Conservation (phyloP, 2,888 invertebrate genomes). For the Lapara coniferarum region DNA sequence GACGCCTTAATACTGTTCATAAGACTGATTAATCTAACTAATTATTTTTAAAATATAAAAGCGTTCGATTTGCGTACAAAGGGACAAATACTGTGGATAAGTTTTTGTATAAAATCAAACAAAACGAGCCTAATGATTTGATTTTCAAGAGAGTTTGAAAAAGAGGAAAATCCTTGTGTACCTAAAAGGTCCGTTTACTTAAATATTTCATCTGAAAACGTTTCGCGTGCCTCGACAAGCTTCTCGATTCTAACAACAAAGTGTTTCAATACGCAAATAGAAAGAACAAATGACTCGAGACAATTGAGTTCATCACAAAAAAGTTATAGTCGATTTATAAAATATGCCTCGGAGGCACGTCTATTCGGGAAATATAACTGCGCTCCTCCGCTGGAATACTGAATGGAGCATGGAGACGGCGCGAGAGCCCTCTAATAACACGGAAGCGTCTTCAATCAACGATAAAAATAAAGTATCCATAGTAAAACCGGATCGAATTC, state of each 20-base stretch:
- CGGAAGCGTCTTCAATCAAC: conserved; percentile 73
- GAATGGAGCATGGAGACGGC: conserved; percentile 25
- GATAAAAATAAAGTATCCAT: conserved; percentile 75
- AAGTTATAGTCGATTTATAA: conserved; percentile 64
- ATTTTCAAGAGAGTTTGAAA: conserved; percentile 9
- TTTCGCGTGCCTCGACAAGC: conserved; percentile 27
- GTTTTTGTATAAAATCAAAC: conserved; percentile 17
- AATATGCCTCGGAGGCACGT: conserved; percentile 54
- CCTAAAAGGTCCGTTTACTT: conserved; percentile 19
- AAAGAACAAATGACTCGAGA: conserved; percentile 60
- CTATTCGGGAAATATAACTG: conserved; percentile 50
- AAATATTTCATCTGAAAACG: conserved; percentile 35
- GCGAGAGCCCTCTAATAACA: conserved; percentile 51
- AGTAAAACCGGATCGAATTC: conserved; percentile 69
- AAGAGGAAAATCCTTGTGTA: neutral
- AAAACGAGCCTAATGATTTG: conserved; percentile 28
- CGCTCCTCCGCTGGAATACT: conserved; percentile 30
- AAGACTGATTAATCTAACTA: neutral
- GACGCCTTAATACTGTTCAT: neutral
- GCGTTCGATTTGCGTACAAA: neutral
- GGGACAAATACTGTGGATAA: neutral
- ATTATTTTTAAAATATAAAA: neutral
- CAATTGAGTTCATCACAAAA: conserved; percentile 57
- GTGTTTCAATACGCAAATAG: conserved; percentile 54
- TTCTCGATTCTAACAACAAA: conserved; percentile 40